A percentile compares a stretch with the other conserved stretches of the same genome.
These are phyloP conservation scores for Muscicapa striata DNA, from an alignment of 2,797 vertebrate genomes.

Conservation along the genomic window DNA sequence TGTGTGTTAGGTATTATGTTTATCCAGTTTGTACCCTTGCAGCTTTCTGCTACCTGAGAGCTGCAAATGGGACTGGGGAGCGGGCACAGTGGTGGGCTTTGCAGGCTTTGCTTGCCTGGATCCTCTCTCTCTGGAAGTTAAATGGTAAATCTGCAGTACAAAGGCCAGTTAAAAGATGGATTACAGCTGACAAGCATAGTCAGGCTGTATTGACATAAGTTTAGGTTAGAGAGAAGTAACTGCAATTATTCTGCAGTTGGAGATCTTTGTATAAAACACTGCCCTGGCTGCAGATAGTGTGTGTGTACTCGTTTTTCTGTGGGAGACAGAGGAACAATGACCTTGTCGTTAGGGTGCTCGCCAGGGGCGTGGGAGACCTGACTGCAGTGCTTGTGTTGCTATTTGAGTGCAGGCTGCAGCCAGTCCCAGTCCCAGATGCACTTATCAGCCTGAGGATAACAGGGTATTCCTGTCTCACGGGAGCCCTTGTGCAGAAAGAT, in stretches of 20 bases:
- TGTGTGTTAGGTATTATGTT: not conserved
- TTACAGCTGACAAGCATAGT: constrained; percentile 56
- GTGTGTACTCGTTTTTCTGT: constrained; percentile 34
- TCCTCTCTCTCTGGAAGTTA: not conserved
- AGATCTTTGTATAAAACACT: constrained; percentile 60
- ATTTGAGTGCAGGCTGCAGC: constrained; percentile 3
- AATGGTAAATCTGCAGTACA: constrained; percentile 3
- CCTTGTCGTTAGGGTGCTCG: constrained; percentile 42
- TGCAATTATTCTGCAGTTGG: constrained; percentile 34
- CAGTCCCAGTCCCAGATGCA: constrained; percentile 23
- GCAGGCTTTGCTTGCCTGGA: not conserved
- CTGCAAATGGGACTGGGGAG: not conserved
- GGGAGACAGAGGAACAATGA: constrained; percentile 52
- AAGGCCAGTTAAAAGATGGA: constrained; percentile 58
- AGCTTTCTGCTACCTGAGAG: not conserved
- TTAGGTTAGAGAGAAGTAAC: constrained; percentile 61
- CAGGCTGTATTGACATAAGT: constrained; percentile 63
- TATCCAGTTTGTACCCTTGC: not conserved
- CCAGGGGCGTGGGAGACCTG: constrained; percentile 63
- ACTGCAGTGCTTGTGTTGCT: constrained; percentile 21
- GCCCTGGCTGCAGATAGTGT: constrained; percentile 30
- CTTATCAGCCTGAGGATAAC: constrained; percentile 26
- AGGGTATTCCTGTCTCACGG: not conserved
- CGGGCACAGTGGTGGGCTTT: not conserved
- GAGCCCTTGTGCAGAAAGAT: not conserved